phyloP scores from a whole-genome alignment of 2,888 invertebrate genomes.

The Hirtodrosophila cameraria region DNA sequence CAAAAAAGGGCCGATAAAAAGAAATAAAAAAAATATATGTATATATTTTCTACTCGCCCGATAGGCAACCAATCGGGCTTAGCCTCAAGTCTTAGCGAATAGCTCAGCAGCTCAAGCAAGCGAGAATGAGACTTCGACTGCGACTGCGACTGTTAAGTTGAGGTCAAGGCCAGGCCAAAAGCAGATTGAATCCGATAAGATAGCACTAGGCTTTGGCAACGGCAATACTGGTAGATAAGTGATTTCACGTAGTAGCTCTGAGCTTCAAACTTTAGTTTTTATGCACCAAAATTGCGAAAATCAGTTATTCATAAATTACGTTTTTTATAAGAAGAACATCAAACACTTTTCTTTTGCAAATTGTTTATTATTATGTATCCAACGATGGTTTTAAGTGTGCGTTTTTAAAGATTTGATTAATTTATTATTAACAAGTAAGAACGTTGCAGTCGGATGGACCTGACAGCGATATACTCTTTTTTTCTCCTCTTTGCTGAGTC shows the following conservation, averaged over 20 bases:
- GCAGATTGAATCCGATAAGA: slow-evolving; percentile 40
- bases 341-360: background rate
- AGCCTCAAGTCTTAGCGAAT: slow-evolving; percentile 37
- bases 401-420: no score
- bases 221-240: slow-evolving; percentile 31
- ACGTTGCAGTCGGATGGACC: no score
- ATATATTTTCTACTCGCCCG: slow-evolving; percentile 26
- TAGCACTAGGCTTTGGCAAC: slow-evolving; percentile 28
- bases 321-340: background rate
- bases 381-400: no score
- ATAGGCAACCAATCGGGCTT: slow-evolving; percentile 48
- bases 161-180: slow-evolving; percentile 10
- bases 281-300: background rate
- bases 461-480: no score
- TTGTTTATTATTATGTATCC: background rate
- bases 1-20: slow-evolving; percentile 10
- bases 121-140: background rate
- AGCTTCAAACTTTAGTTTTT: slow-evolving; percentile 32
- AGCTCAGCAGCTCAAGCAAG: slow-evolving; percentile 31
- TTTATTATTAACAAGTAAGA: no score
- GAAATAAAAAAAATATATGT: slow-evolving; percentile 35
- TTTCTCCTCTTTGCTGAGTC: no score
- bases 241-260: slow-evolving; percentile 28
- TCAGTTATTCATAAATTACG: background rate
- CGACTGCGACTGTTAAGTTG: background rate